phyloP scores from a whole-genome alignment of 1,140 invertebrate species.

The Cherax destructor region DNA sequence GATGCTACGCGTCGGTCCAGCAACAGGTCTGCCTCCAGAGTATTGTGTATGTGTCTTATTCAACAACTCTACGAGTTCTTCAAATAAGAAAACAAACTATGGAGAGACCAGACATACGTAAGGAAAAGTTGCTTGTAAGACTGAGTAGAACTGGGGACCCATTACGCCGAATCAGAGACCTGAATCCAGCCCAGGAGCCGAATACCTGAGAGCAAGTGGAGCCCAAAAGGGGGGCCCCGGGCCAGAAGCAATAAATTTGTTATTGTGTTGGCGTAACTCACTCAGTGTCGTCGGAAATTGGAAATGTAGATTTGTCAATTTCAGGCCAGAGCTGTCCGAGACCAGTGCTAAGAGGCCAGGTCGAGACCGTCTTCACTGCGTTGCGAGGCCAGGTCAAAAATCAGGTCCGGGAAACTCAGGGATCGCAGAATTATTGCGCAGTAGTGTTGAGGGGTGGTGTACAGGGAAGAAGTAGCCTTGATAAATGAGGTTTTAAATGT shows the following conservation, averaged over 20 bases:
- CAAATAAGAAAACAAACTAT: background rate
- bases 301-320: constrained; percentile 69
- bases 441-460: too few relatives aligned
- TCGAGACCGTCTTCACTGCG: too few relatives aligned
- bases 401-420: too few relatives aligned
- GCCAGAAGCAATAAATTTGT: constrained; percentile 60
- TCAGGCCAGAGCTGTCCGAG: background rate
- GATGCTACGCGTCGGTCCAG: too few relatives aligned
- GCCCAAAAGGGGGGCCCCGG: background rate
- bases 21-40: too few relatives aligned
- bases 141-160: too few relatives aligned
- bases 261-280: constrained; percentile 62
- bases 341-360: background rate
- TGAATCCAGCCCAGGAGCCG: too few relatives aligned
- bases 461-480: too few relatives aligned
- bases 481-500: too few relatives aligned
- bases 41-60: background rate
- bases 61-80: background rate
- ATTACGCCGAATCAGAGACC: too few relatives aligned
- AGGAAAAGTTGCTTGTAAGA: background rate
- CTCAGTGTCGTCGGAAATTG: constrained; percentile 58
- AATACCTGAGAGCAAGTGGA: background rate
- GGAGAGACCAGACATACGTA: background rate
- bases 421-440: too few relatives aligned
- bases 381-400: too few relatives aligned